Evolutionary conservation across 2,797 vertebrate genomes (phyloP).

Genomic region (Furcifer pardalis): DNA sequence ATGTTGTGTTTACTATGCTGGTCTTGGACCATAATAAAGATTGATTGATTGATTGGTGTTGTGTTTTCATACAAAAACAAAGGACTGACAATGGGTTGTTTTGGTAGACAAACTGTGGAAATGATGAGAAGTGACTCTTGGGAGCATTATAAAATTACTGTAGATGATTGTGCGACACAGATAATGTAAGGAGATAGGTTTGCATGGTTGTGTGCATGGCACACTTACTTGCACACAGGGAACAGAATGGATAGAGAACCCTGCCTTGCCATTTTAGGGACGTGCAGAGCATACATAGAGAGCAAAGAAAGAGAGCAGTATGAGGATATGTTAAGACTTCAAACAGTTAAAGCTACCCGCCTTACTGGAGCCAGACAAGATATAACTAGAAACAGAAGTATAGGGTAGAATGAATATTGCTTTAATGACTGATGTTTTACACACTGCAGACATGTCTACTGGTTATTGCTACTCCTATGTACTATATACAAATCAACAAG

Average conservation of each 20-base stretch:
- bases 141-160: background rate
- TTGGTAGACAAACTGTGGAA: background rate
- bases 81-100: background rate
- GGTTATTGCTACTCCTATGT: background rate
- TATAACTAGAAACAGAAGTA: background rate
- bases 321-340: background rate
- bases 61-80: background rate
- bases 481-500: background rate
- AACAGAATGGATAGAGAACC: background rate
- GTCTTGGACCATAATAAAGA: too few relatives aligned
- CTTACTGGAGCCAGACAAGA: background rate
- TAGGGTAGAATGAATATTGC: background rate
- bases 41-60: too few relatives aligned
- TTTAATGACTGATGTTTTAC: background rate
- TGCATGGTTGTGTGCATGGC: background rate
- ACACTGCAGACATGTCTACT: background rate
- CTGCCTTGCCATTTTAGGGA: background rate
- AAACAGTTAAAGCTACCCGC: background rate
- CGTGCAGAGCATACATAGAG: background rate
- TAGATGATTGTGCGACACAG: background rate
- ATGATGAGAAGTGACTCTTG: background rate
- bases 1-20: too few relatives aligned
- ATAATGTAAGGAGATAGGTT: background rate
- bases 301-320: background rate
- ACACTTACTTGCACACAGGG: background rate